Conservation (phyloP, 1,140 invertebrate species). For the Polypedilum pembai region DNA sequence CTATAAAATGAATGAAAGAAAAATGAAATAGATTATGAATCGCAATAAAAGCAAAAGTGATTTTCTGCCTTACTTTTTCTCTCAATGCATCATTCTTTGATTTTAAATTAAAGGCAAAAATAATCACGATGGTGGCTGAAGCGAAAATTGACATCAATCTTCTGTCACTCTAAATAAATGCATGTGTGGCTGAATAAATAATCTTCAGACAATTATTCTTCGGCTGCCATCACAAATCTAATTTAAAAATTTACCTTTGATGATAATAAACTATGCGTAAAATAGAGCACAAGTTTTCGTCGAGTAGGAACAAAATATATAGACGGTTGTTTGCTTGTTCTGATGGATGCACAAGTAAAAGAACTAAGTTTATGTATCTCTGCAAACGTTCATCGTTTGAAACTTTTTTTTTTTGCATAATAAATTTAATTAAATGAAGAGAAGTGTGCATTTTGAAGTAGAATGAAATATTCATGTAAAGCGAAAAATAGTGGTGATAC, state of each 20-base stretch:
- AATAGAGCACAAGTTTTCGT: constrained; percentile 1
- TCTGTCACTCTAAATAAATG: background rate
- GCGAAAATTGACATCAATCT: background rate
- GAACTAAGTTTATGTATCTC: too few relatives aligned
- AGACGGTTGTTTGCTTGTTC: too few relatives aligned
- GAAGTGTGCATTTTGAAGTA: background rate
- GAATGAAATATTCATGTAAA: background rate
- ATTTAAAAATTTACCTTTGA: constrained; percentile 23
- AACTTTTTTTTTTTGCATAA: background rate
- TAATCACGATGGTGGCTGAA: background rate
- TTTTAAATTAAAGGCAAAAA: background rate
- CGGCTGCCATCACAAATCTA: background rate
- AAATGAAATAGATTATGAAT: background rate
- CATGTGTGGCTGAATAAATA: background rate
- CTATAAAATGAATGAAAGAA: background rate
- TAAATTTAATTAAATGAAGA: constrained; percentile 26
- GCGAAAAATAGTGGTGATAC: background rate
- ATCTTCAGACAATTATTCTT: background rate
- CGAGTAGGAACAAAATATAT: background rate
- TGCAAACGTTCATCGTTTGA: too few relatives aligned
- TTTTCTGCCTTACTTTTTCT: background rate
- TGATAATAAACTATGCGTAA: constrained; percentile 28
- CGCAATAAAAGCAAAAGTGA: constrained; percentile 6
- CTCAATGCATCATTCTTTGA: background rate
- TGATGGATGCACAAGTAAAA: too few relatives aligned